Conservation (phyloP, 1,140 invertebrate species). For the Coenobita brevimanus region DNA sequence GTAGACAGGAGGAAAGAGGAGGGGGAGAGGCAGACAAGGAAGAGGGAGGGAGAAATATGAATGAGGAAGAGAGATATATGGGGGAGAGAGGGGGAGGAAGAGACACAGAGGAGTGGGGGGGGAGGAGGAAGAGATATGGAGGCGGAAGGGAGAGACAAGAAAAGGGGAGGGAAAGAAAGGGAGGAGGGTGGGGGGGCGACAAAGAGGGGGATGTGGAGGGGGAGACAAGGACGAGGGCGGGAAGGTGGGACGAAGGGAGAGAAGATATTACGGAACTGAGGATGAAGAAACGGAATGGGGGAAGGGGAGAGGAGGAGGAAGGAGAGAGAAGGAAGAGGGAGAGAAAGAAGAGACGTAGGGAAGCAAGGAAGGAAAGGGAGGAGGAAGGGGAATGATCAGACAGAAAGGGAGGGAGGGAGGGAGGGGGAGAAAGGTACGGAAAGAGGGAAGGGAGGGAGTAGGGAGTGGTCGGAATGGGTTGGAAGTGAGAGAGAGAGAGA, state of each 20-base stretch:
- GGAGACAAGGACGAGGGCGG: no score
- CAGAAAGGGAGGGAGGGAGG: neutral
- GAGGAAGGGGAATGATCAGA: neutral
- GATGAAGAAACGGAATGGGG: neutral
- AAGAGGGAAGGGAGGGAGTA: no score
- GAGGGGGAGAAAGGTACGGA: neutral
- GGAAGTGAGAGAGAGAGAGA: no score
- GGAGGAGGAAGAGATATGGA: neutral
- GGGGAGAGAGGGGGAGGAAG: constrained; percentile 11
- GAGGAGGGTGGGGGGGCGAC: neutral
- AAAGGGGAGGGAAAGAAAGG: neutral
- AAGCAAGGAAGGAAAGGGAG: no score
- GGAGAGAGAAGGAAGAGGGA: neutral
- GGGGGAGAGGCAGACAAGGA: neutral
- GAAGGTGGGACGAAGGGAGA: no score
- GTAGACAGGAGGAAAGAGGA: neutral
- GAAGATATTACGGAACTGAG: neutral
- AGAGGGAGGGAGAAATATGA: neutral
- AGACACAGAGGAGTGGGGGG: neutral
- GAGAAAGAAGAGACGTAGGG: neutral
- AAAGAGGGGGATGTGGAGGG: no score
- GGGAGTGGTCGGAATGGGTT: no score
- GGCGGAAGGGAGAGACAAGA: neutral
- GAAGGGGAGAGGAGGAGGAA: neutral
- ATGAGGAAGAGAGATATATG: no score